Base-by-base conservation (phyloP, 2,888 invertebrate species). In the Lepidocyrtinus sp. region DNA sequence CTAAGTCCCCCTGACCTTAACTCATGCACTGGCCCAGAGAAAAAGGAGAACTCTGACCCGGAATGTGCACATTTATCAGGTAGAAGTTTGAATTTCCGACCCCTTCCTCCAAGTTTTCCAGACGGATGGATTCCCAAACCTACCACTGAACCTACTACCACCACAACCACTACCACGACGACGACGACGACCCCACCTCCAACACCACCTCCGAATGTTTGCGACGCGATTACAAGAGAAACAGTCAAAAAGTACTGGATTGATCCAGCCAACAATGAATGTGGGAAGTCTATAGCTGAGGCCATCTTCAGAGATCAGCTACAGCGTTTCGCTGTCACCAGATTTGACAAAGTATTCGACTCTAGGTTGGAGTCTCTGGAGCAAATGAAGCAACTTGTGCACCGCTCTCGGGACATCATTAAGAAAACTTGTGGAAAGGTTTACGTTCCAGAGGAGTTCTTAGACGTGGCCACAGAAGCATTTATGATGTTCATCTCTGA, bases 221-320 rank as follows among this genome's bases (percentile, higher is more conserved):
- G 82, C 63, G 69, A 55, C 1, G 79, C 63, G 19, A 27, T 83
- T 1, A 76, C 83, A 15, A 27, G 81, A 22, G 79, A 82, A 0
- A n/a, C 55, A 15, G 83, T 85, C 0, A 77, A 81, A 46, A 45
- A 70, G 9, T 84, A 80, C 36, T 85, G 85, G 85, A 21, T 59
- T 1, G 69, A 72, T 17, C 68, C 78, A 7, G 59, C 36, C 1
- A 80, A 59, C 17, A 73, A 72, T 25, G 55, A 74, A 5, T 83
- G 84, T 68, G 76, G 81, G 0, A 77, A 65, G 46, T 82, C 85
- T 0, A 61, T 82, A 0, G 81, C 70, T 15, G 79, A 85, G 26
- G 81, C 84, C 12, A 24, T 85, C 0, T 78, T 85, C 12, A 82
- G 82, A 12, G 83, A 83, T 24, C 85, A 85, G 59, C 55, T 85